Conservation (phyloP, 2,113 vertebrate genomes). For the Myotis lucifugus region DNA sequence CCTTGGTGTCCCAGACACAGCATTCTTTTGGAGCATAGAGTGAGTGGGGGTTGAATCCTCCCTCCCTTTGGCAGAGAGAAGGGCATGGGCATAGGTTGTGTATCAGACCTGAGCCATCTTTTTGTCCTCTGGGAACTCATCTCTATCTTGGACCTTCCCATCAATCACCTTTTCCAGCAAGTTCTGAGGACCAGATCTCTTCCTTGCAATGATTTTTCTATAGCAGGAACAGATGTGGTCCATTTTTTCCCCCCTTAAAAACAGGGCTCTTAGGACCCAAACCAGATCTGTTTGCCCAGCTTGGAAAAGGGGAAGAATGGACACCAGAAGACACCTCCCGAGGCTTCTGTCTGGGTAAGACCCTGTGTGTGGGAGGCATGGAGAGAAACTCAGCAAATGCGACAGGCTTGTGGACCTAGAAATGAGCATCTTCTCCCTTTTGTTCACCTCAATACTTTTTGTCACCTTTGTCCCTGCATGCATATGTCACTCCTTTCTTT, state of each 20-base stretch:
- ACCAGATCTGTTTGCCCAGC: constrained; percentile 4
- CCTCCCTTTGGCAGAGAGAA: background rate
- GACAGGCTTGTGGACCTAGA: background rate
- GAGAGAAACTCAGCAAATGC: background rate
- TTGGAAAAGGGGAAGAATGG: constrained; percentile 38
- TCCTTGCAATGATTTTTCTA: background rate
- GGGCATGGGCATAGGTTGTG: background rate
- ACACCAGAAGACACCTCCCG: background rate
- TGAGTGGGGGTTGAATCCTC: background rate
- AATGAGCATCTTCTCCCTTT: background rate
- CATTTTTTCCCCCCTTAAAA: background rate
- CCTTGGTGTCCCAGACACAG: background rate
- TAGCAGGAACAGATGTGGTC: background rate
- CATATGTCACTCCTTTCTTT: background rate
- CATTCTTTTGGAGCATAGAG: background rate
- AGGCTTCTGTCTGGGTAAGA: constrained; percentile 66
- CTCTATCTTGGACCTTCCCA: background rate
- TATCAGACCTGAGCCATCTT: background rate
- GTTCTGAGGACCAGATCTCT: background rate
- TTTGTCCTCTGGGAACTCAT: background rate
- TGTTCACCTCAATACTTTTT: background rate
- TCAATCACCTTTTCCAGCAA: background rate
- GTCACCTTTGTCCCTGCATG: background rate
- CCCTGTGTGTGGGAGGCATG: rapidly evolving
- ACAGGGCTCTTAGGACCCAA: constrained; percentile 69